Evolutionary conservation across 2,888 invertebrate genomes (phyloP), one percentile per base, ranked within the genome.

Genomic region (Calliopum simillimum): DNA sequence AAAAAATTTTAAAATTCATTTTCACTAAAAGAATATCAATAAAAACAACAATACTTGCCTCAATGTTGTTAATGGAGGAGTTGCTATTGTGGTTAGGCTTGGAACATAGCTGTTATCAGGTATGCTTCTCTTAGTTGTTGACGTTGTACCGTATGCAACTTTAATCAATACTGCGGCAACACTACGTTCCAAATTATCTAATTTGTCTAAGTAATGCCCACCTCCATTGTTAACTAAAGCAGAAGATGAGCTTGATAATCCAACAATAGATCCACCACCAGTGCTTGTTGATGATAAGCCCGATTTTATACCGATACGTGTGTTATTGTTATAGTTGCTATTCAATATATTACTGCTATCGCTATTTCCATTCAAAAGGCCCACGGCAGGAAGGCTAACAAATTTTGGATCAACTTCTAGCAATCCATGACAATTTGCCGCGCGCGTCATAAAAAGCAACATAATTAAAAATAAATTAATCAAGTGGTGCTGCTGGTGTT

Each of bases 111-210:
- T 88, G 77, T 88, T 90, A 68, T 91, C 91, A 14, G 91, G 90
- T 76, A 91, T 91, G 75, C 90, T 90, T 13, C 91, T 86, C 79
- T 91, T 91, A n/a, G 91, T 91, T 41, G 91, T 91, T 1, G 86
- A 86, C 43, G 89, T 88, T 69, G 90, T 90, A 19, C 90, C 91
- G 78, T 91, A 91, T 0, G 91, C 91, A 56, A 91, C 91, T 84
- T 91, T 91, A 76, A 90, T 91, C 77, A 92, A 88, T 64, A 92
- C 90, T 23, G 91, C 91, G 8, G 90, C 91, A 49, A 91, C 88
- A 80, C 89, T 91, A 76, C 91, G 89, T 79, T 91, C 91, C 76
- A 91, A 84, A 76, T 86, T 85, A 77, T 89, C 88, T 73, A 90
- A 86, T 75, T 89, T 88, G 76, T 90, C 91, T 66, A 90, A 80